Conservation (phyloP, 1,140 invertebrate species). For the Drosophila miranda region DNA sequence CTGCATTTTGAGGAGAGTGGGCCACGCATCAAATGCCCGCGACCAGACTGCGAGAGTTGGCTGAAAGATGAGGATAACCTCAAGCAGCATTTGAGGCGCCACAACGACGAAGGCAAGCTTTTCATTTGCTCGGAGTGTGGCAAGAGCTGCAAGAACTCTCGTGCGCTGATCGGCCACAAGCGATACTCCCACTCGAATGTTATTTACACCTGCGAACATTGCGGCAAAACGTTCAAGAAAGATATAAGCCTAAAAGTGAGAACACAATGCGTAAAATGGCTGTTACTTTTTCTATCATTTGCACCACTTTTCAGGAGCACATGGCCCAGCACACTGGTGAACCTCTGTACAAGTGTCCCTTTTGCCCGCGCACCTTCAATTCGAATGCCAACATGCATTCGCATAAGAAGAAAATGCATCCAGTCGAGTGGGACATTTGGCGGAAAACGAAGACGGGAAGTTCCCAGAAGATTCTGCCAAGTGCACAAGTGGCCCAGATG, state of each 20-base stretch:
- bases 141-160: conserved; percentile 72
- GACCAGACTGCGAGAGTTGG: conserved; percentile 75
- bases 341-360: conserved; percentile 76
- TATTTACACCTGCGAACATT: conserved; percentile 76
- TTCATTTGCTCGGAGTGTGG: conserved; percentile 74
- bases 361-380: conserved; percentile 77
- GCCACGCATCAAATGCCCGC: conserved; percentile 73
- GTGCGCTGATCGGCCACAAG: conserved; percentile 73
- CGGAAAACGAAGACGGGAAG: conserved; percentile 76
- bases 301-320: conserved; percentile 62
- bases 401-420: conserved; percentile 80
- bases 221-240: conserved; percentile 79
- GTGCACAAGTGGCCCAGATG: conserved; percentile 70
- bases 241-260: conserved; percentile 74
- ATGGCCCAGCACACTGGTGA: conserved; percentile 80
- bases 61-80: conserved; percentile 77
- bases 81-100: conserved; percentile 70
- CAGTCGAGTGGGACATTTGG: conserved; percentile 76
- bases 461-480: conserved; percentile 67
- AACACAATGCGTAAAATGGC: background rate
- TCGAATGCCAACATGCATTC: conserved; percentile 81
- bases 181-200: conserved; percentile 75
- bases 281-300: background rate
- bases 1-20: conserved; percentile 76
- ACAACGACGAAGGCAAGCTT: conserved; percentile 68